phyloP scores from a whole-genome alignment of 2,888 invertebrate species.

The Agrenia bidenticulata region DNA sequence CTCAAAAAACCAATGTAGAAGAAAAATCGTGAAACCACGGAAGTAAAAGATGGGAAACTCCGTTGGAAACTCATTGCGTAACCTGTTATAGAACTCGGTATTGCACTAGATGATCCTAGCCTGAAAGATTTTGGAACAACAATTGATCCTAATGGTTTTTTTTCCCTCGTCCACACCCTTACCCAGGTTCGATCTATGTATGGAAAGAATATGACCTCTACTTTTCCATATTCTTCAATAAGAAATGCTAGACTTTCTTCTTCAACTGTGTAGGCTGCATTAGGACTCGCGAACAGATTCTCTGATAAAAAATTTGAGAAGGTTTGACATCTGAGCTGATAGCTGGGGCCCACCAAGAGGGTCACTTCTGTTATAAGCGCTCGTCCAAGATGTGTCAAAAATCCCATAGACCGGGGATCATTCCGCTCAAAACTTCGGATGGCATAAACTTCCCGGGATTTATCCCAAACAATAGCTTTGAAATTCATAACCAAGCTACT shows the following conservation, averaged over 20 bases:
- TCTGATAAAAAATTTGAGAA: constrained; percentile 15
- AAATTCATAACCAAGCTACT: constrained; percentile 15
- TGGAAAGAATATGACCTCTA: constrained; percentile 5
- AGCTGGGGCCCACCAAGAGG: background rate
- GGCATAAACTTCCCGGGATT: background rate
- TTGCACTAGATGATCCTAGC: background rate
- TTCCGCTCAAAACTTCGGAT: constrained; percentile 4
- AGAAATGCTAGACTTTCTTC: constrained; percentile 8
- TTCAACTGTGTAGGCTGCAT: background rate
- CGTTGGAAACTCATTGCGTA: background rate
- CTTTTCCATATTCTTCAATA: constrained; percentile 4
- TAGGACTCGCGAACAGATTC: constrained; percentile 6
- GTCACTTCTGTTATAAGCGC: constrained; percentile 12
- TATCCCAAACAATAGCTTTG: constrained; percentile 8
- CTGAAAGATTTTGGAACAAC: background rate
- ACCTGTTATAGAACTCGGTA: background rate
- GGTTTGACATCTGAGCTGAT: constrained; percentile 15
- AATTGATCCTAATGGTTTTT: constrained; percentile 5
- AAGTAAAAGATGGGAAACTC: constrained; percentile 9
- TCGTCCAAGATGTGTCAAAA: constrained; percentile 12
- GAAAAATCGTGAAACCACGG: background rate
- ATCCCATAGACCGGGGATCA: constrained; percentile 10
- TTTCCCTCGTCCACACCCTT: constrained; percentile 5
- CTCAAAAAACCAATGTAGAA: constrained; percentile 1
- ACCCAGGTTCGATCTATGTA: constrained; percentile 12